phyloP scores from a whole-genome alignment of 1,140 invertebrate genomes.

The Drosophila repletoides region DNA sequence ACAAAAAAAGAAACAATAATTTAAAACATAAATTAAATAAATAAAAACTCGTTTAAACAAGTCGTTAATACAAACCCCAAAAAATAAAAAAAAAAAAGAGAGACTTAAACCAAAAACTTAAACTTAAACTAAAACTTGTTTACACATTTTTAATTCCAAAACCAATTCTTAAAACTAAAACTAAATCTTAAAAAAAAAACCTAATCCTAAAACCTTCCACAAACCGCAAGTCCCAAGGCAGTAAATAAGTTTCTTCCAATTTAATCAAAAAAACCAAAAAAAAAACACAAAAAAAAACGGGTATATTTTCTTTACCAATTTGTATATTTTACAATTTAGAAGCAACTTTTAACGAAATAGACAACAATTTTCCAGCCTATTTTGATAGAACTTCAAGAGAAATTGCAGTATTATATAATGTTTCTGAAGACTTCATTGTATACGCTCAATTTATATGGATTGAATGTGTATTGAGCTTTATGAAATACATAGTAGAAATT shows the following conservation, averaged over 20 bases:
- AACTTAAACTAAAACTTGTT: constrained; percentile 68
- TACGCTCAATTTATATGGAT: constrained; percentile 39
- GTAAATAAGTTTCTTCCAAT: constrained; percentile 66
- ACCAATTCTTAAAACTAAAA: constrained; percentile 42
- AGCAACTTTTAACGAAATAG: constrained; percentile 40
- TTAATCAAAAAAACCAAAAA: constrained; percentile 22
- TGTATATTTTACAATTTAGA: constrained; percentile 68
- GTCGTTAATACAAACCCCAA: constrained; percentile 48
- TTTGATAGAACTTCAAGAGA: constrained; percentile 37
- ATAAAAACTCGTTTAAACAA: constrained; percentile 62
- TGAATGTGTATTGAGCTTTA: constrained; percentile 44
- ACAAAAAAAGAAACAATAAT: constrained; percentile 71
- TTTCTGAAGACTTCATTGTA: constrained; percentile 63
- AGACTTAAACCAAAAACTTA: constrained; percentile 60
- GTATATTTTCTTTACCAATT: constrained; percentile 69
- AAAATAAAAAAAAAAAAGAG: constrained; percentile 54
- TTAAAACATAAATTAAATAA: constrained; percentile 61
- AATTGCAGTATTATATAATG: constrained; percentile 44
- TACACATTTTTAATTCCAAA: constrained; percentile 71
- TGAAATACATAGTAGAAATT: constrained; percentile 45
- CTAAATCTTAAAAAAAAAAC: constrained; percentile 39
- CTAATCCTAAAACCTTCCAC: constrained; percentile 25
- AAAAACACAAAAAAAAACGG: constrained; percentile 56
- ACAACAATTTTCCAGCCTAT: constrained; percentile 37
- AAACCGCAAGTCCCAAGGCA: constrained; percentile 24